phyloP scores from a whole-genome alignment of 2,113 vertebrate species.

The Pterophyllum scalare region DNA sequence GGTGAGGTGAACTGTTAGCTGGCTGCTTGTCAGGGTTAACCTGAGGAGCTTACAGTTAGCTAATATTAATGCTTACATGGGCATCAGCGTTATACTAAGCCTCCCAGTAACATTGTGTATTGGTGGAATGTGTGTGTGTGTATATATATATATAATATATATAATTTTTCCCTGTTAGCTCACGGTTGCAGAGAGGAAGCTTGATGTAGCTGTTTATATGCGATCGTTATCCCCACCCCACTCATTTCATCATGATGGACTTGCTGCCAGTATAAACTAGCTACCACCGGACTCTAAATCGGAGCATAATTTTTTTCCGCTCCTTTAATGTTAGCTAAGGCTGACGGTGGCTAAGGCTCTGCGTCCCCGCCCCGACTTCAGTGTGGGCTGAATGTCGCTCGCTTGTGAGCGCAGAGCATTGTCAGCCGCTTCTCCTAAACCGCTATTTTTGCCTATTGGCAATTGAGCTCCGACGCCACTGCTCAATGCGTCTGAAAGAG shows the following conservation, averaged over 20 bases:
- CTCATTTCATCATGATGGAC: background rate
- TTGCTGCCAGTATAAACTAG: background rate
- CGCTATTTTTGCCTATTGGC: background rate
- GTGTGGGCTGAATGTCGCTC: background rate
- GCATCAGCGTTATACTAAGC: background rate
- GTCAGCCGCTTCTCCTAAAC: background rate
- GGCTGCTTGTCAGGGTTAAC: constrained; percentile 30
- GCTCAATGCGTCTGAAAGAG: too few species aligned
- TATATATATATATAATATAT: too few species aligned
- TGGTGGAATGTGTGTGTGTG: background rate
- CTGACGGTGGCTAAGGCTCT: background rate
- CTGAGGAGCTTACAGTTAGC: constrained; percentile 11
- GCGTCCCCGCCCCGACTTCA: constrained; percentile 42
- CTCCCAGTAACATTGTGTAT: background rate
- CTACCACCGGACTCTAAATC: background rate
- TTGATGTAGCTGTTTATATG: background rate
- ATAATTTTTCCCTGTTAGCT: background rate
- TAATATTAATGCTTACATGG: background rate
- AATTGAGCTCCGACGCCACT: background rate
- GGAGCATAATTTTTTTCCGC: background rate
- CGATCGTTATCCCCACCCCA: background rate
- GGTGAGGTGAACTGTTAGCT: constrained; percentile 59
- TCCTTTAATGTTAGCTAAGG: background rate
- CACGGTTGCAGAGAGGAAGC: background rate
- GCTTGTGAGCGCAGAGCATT: background rate